Evolutionary conservation across 2,797 vertebrate genomes (phyloP).

Genomic region (Fratercula arctica): DNA sequence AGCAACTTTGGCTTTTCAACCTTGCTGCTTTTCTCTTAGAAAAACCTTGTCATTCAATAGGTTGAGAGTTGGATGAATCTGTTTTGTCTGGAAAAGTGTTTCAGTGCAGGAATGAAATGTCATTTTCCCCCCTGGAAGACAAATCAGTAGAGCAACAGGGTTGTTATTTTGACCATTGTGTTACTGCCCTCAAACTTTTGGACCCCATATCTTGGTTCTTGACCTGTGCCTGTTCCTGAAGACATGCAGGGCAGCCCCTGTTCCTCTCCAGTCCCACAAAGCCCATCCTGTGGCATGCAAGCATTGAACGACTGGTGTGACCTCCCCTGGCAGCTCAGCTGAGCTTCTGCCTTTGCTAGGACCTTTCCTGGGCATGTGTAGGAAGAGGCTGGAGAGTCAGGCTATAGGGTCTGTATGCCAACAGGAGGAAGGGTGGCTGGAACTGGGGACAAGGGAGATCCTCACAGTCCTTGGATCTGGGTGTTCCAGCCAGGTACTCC

Average conservation of each 20-base stretch:
- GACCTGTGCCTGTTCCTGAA: background rate
- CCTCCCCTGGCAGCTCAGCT: background rate
- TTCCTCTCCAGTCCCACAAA: background rate
- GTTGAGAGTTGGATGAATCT: background rate
- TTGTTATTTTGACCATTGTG: background rate
- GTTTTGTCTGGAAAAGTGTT: background rate
- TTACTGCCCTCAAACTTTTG: background rate
- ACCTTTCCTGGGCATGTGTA: too few species aligned
- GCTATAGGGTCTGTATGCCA: background rate
- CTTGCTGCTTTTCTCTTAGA: background rate
- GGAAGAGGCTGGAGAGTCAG: background rate
- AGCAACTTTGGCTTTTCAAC: constrained; percentile 1
- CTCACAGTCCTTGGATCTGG: background rate
- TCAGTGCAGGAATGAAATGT: background rate
- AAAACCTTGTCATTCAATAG: background rate
- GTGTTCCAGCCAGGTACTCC: background rate
- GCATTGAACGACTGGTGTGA: background rate
- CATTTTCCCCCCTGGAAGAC: background rate
- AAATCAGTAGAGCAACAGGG: background rate
- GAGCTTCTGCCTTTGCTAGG: background rate
- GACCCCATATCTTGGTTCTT: background rate
- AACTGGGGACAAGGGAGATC: background rate
- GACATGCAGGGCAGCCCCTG: background rate
- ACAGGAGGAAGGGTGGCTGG: background rate
- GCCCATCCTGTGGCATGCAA: background rate